Conservation (phyloP, 2,888 invertebrate species). For the Campoplex nolae region DNA sequence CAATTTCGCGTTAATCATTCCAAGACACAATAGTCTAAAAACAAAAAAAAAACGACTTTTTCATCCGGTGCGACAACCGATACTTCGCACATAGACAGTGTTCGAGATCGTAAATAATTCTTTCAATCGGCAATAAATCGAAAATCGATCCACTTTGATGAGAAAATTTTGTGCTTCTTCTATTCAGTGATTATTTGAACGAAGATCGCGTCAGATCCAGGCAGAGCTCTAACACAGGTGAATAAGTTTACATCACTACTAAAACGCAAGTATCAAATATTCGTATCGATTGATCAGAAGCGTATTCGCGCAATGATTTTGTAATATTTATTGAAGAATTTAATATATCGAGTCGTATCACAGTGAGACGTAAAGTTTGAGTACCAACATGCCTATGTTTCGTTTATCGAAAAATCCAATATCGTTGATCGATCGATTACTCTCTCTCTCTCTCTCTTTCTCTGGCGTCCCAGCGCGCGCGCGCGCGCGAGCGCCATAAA, state of each 20-base stretch:
- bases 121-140: neutral
- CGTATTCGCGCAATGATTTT: neutral
- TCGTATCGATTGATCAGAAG: neutral
- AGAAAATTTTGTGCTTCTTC: slow-evolving; percentile 26
- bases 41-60: neutral
- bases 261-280: slow-evolving; percentile 5
- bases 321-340: neutral
- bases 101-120: neutral
- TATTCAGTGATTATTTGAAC: slow-evolving; percentile 28
- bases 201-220: slow-evolving; percentile 8
- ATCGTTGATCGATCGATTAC: neutral
- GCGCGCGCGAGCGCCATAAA: too few species aligned
- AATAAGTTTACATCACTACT: neutral
- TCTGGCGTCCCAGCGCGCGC: neutral
- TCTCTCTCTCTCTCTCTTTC: neutral
- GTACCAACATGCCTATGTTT: slow-evolving; percentile 19
- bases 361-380: slow-evolving; percentile 23
- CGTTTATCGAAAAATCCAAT: neutral
- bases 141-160: slow-evolving; percentile 1
- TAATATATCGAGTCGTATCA: neutral
- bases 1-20: neutral
- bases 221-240: neutral
- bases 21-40: neutral
- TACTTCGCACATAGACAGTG: slow-evolving; percentile 12
- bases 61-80: neutral